Base-by-base conservation (phyloP, 2,888 invertebrate species). In the Harmothoe impar region DNA sequence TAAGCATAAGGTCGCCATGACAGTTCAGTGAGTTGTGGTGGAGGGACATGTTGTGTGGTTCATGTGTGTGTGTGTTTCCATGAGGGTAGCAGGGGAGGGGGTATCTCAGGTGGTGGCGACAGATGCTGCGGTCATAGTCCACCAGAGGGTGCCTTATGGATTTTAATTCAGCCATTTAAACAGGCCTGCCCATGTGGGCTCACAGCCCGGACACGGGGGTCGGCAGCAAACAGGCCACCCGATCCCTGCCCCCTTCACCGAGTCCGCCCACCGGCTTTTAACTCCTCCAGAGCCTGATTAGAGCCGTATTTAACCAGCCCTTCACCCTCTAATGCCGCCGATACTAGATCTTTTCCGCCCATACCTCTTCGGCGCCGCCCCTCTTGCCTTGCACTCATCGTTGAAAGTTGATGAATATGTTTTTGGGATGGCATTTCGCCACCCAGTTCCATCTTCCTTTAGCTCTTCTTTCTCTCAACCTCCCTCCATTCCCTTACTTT, bases 201-300 rank as follows among this genome's bases (percentile, higher is more conserved):
- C 72, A 72, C 72, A 25, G 29, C 5, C 72, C 29, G 72, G 15
- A 25, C 15, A 29, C 72, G 31, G 72, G 15, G 72, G 31, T 23
- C 72, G 31, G 72, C 62, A 25, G 62, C 62, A 62, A 62, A n/a
- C 62, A 62, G 78, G 33, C 25, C 88, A 54, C 51, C 54, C 88
- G 20, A 52, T 56, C 56, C 51, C 88, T 29, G 43, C 17, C 88
- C 56, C 56, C 52, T 54, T 23, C 51, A 52, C 3, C 25, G 17
- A 12, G 25, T 29, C 56, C 88, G 20, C 84, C n/a, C 43, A 33
- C 23, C 51, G 23, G 7, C 84, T 51, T 84, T 51, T 51, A 51
- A 10, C 84, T 43, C 84, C 84, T 35, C 84, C 84, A 15, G n/a
- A 35, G 5, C 31, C 72, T 25, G 72, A 12, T 72, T 72, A 72